Base-by-base conservation (phyloP, 2,888 invertebrate genomes). In the Litoditis marina region DNA sequence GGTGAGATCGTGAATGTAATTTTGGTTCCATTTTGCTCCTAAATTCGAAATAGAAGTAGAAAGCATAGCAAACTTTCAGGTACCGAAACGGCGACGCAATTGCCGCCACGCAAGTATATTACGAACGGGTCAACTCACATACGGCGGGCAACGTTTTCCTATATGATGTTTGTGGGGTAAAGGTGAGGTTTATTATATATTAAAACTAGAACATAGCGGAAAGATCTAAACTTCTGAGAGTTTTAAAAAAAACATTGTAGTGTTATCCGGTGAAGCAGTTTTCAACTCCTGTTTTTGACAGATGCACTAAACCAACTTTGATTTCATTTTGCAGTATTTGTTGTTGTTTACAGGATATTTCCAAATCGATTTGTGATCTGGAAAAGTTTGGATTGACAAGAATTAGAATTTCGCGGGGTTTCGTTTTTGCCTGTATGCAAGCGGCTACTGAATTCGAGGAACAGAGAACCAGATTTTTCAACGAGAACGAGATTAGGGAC, bases 21-120 rank as follows among this genome's bases (percentile, higher is more conserved):
- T 30, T 30, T 8, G 19, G 11, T 31, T 19, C 16, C 19, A n/a
- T 13, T n/a, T n/a, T 22, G 36, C 36, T 13, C 42, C 39, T 11
- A 16, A n/a, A 36, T 36, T 16, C 39, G 39, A 47, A n/a, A n/a
- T n/a, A n/a, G n/a, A n/a, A n/a, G n/a, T n/a, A n/a, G 19, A 1
- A n/a, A 16, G 19, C 31, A 31, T 16, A 31, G 11, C 2, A 30
- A n/a, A 4, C 16, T n/a, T 59, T 31, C n/a, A 76, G 90, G 66
- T 90, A 90, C 83, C 86, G 90, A 59, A 90, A 91, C 82, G 91
- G 91, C 7, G 90, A 90, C 83, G 89, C 90, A 51, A 89, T 90
- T 82, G 90, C 90, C 8, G 89, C 90, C 36, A 90, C 90, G 54
- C 90, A 90, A 62, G 90, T 90, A 2, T 91, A 90, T 83, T 91